Base-by-base conservation (phyloP, 2,888 invertebrate species). In the Pterobdella sp. region DNA sequence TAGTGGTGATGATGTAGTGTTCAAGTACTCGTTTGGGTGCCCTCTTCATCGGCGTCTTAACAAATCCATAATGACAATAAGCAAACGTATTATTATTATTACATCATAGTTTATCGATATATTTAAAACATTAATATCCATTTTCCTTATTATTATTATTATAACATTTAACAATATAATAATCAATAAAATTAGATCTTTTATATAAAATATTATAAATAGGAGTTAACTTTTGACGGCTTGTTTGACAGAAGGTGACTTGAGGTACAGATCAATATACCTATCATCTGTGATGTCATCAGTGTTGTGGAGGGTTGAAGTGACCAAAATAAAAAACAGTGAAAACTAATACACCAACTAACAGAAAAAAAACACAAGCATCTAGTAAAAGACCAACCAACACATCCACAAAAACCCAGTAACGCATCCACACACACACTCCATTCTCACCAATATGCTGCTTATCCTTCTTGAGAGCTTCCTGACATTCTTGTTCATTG, bases 401-500 rank as follows among this genome's bases (percentile, higher is more conserved):
- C n/a, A n/a, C n/a, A n/a, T n/a, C n/a, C n/a, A n/a, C n/a, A n/a
- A n/a, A n/a, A n/a, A n/a, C n/a, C n/a, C n/a, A n/a, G n/a, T n/a
- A n/a, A n/a, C n/a, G n/a, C n/a, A n/a, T n/a, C n/a, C n/a, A n/a
- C n/a, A n/a, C n/a, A n/a, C n/a, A n/a, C n/a, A n/a, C n/a, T n/a
- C n/a, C n/a, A n/a, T n/a, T n/a, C n/a, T 90, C 90, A 34, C 93
- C 93, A 89, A 94, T 92, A 79, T 92, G 91, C 80, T 92, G 90
- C 80, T 91, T 89, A 80, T 93, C 90, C 81, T 90, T 90, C 81
- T 90, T 88, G 75, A 91, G 86, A 4, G 92, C 93, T 76, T 87
- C 86, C 66, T 90, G 89, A n/a, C 92, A 87, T 85, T 93, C 93
- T 42, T 89, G 88, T 74, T 89, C 88, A 65, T 88, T 87, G 74